Evolutionary conservation across 2,797 vertebrate species (phyloP), one percentile per base, ranked within the genome.

Genomic region (Rhabdophis nuchalis): DNA sequence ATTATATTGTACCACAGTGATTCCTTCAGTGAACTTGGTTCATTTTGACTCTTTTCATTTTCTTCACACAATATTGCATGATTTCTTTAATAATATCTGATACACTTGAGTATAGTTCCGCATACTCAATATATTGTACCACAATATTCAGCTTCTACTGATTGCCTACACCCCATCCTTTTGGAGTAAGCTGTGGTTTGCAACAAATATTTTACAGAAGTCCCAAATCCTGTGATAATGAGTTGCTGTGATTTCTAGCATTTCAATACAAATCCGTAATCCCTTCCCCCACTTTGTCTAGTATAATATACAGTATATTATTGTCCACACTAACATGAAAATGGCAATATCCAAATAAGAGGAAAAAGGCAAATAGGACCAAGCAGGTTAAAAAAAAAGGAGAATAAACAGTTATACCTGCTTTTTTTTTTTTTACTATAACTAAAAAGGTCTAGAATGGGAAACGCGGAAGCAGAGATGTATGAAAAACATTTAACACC

Each of bases 331-430:
- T 92, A 4, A 5, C 86, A 94, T 56, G 92, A 3, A 4, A 92
- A 14, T 58, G 1, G 12, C 87, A 94, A n/a, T 94, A 95, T 95
- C 90, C 93, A 88, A 93, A 82, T 93, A 96, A 92, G 90, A 88
- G 87, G 85, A 89, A 92, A 96, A 94, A 93, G 92, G 88, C 92
- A 92, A 86, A 91, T 88, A 93, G 87, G 87, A 87, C 12, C 64
- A 68, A 68, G 13, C 64, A 68, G 64, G 5, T n/a, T n/a, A n/a
- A 52, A 93, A 18, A 4, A 41, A 32, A 64, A 5, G 20, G 60
- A 52, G 3, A n/a, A 46, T 27, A 25, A 56, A 29, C 50, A 72
- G n/a, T 89, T 72, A 53, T 10, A 89, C 32, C 3, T n/a, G n/a
- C n/a, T n/a, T 9, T 64, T 46, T 5, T 89, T 68, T 89, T 89